Evolutionary conservation across 2,888 invertebrate species (phyloP).

Genomic region (Suillia variegata): DNA sequence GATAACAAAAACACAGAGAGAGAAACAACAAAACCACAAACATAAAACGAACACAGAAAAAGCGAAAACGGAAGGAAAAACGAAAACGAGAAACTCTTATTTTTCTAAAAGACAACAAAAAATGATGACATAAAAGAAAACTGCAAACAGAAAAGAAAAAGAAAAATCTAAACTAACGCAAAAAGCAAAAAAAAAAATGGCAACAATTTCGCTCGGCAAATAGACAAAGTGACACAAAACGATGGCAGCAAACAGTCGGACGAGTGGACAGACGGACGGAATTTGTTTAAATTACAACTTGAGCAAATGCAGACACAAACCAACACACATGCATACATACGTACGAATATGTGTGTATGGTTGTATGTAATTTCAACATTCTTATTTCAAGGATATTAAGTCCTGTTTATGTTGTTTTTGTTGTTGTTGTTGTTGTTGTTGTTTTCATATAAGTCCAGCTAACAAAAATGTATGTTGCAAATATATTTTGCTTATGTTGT

Average conservation of each 20-base stretch:
- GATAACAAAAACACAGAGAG: conserved; percentile 28
- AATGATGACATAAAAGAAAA: background rate
- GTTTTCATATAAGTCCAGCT: too few relatives aligned
- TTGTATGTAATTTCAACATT: background rate
- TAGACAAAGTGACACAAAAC: background rate
- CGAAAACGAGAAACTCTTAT: conserved; percentile 11
- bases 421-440: too few relatives aligned
- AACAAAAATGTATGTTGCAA: too few relatives aligned
- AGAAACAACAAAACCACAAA: too few relatives aligned
- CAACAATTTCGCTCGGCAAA: too few relatives aligned
- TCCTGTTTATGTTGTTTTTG: too few relatives aligned
- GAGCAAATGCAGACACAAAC: background rate
- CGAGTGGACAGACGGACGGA: too few relatives aligned
- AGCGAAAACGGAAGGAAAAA: conserved; percentile 15
- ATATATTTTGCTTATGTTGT: too few relatives aligned
- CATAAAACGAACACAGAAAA: conserved; percentile 27
- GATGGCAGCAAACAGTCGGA: background rate
- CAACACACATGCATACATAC: too few relatives aligned
- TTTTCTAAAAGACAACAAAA: conserved; percentile 9
- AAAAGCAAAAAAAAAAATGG: conserved; percentile 8
- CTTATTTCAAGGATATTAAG: too few relatives aligned
- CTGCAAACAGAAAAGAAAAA: conserved; percentile 3
- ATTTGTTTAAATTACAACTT: background rate
- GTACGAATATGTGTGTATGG: too few relatives aligned
- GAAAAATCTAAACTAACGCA: background rate